phyloP scores from a whole-genome alignment of 2,797 vertebrate genomes.

The Hippopotamyrus pictus region DNA sequence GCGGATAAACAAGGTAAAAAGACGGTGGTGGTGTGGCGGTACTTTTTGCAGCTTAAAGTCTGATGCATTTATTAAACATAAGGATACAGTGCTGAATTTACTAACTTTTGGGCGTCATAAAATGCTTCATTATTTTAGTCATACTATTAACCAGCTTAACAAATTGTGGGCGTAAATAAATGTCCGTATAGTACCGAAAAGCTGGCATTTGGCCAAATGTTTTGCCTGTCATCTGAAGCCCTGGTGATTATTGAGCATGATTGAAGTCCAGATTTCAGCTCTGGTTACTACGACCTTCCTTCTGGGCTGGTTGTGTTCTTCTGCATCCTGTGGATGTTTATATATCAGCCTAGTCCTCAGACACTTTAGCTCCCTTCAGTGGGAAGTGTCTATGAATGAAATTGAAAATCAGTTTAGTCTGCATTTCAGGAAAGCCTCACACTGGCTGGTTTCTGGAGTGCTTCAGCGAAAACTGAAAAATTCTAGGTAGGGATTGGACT shows the following conservation, averaged over 20 bases:
- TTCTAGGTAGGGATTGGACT: no score
- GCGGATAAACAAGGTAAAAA: neutral
- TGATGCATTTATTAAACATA: neutral
- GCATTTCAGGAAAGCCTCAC: neutral
- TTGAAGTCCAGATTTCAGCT: neutral
- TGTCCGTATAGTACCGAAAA: neutral
- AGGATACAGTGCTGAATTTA: neutral
- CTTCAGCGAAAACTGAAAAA: neutral
- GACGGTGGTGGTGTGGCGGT: neutral
- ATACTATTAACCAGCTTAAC: neutral
- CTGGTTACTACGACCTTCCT: neutral
- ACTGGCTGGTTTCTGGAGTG: neutral
- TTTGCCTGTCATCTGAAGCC: neutral
- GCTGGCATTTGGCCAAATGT: neutral
- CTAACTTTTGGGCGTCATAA: neutral
- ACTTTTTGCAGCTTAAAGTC: neutral
- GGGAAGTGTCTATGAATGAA: neutral
- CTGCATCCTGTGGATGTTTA: neutral
- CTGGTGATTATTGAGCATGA: neutral
- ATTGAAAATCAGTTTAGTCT: neutral
- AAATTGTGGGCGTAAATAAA: neutral
- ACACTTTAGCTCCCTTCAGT: neutral
- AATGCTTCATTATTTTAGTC: neutral
- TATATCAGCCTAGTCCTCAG: neutral
- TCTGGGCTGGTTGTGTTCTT: neutral